These are phyloP conservation scores for Macroglossus sobrinus DNA, from an alignment of 2,113 vertebrate species.

Conservation along the genomic window DNA sequence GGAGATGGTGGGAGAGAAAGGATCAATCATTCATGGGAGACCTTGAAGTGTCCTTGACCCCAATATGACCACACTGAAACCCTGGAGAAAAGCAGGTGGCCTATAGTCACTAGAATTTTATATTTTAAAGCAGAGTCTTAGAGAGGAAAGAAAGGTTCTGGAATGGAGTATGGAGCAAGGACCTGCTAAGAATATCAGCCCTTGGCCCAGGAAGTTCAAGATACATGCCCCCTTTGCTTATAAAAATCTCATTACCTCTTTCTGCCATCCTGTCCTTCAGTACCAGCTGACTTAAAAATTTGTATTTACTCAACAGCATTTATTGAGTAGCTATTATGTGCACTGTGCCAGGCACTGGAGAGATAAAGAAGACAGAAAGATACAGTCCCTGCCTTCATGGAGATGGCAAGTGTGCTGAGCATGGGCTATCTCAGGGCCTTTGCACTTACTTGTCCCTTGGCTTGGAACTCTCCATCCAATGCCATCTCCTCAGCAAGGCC, in stretches of 20 bases:
- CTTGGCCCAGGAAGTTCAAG: not conserved
- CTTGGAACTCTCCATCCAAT: not conserved
- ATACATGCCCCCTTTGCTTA: rapidly evolving
- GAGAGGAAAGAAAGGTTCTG: not conserved
- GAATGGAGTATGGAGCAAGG: not conserved
- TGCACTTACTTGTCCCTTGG: not conserved
- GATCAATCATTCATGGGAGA: not conserved
- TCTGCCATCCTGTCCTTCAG: rapidly evolving
- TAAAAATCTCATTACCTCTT: not conserved
- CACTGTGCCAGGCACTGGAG: not conserved
- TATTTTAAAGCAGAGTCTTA: not conserved
- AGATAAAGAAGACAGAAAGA: not conserved
- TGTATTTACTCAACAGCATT: not conserved
- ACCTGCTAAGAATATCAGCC: not conserved
- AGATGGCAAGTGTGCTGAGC: not conserved
- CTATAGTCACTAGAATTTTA: not conserved
- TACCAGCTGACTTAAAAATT: not conserved
- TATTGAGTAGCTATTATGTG: rapidly evolving
- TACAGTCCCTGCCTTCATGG: not conserved
- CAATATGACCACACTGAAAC: rapidly evolving
- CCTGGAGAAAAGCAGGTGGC: not conserved
- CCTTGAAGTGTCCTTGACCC: not conserved
- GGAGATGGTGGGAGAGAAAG: not conserved
- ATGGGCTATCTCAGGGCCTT: not conserved
- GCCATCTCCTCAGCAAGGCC: not conserved